Percentiles rank a stretch among this genome's conserved stretches.
Conservation (phyloP, 2,797 vertebrate genomes). For the Acropternis orthonyx region DNA sequence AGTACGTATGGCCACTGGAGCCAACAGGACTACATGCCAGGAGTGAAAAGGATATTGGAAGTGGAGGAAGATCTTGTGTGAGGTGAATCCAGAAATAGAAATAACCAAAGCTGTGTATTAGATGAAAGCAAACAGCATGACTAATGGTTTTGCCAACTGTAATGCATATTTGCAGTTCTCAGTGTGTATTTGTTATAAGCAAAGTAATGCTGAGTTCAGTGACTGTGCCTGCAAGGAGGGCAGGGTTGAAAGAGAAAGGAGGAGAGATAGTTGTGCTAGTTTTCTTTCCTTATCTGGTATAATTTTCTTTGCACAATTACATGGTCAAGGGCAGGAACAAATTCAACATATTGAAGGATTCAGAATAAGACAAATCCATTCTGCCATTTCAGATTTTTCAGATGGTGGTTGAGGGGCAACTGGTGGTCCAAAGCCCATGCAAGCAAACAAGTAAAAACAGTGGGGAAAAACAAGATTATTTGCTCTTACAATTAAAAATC, state of each 20-base stretch:
- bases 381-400: neutral
- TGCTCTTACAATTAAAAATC: neutral
- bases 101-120: neutral
- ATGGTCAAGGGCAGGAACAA: neutral
- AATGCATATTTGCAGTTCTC: neutral
- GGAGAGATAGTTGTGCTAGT: neutral
- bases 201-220: neutral
- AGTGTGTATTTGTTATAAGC: neutral
- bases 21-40: accelerated
- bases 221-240: neutral
- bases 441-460: neutral
- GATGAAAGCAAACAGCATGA: neutral
- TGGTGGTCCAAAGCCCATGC: neutral
- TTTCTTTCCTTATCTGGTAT: neutral
- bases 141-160: neutral
- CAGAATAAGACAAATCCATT: neutral
- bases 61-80: neutral
- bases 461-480: neutral
- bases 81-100: neutral
- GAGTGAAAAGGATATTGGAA: neutral
- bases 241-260: neutral
- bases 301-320: neutral
- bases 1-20: neutral
- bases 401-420: accelerated
- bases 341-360: neutral